Percentiles rank a stretch among this genome's conserved stretches.
Conservation (phyloP, 1,140 invertebrate genomes). For the Papilio dardanus region DNA sequence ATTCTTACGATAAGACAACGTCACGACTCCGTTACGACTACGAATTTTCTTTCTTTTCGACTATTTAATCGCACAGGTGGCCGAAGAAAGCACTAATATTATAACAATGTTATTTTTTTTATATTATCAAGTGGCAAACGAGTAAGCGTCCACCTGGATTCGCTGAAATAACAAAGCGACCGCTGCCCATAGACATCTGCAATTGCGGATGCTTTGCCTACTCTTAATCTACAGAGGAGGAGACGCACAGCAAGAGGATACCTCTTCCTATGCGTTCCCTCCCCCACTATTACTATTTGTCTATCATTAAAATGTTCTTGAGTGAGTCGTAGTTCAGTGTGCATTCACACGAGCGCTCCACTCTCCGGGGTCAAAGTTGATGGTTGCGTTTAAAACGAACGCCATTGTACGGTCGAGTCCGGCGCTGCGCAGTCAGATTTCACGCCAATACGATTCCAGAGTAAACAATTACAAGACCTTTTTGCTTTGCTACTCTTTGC, state of each 20-base stretch:
- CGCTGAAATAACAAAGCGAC: too few relatives aligned
- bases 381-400: constrained; percentile 30
- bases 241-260: too few relatives aligned
- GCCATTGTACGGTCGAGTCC: constrained; percentile 10
- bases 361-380: constrained; percentile 42
- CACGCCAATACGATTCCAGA: constrained; percentile 52
- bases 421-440: constrained; percentile 44
- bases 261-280: too few relatives aligned
- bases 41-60: neutral
- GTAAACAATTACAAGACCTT: constrained; percentile 51
- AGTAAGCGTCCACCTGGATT: too few relatives aligned
- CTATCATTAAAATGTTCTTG: neutral
- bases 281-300: too few relatives aligned
- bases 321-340: neutral
- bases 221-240: too few relatives aligned
- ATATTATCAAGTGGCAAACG: too few relatives aligned
- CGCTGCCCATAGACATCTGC: too few relatives aligned
- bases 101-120: neutral
- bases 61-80: constrained; percentile 19
- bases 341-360: constrained; percentile 22
- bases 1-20: neutral
- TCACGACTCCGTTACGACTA: constrained; percentile 22
- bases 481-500: neutral
- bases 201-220: too few relatives aligned
- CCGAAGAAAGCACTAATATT: neutral